Percentiles rank a stretch among this genome's conserved stretches.
phyloP scores from a whole-genome alignment of 2,113 vertebrate species.

The Microcebus tavaratra region DNA sequence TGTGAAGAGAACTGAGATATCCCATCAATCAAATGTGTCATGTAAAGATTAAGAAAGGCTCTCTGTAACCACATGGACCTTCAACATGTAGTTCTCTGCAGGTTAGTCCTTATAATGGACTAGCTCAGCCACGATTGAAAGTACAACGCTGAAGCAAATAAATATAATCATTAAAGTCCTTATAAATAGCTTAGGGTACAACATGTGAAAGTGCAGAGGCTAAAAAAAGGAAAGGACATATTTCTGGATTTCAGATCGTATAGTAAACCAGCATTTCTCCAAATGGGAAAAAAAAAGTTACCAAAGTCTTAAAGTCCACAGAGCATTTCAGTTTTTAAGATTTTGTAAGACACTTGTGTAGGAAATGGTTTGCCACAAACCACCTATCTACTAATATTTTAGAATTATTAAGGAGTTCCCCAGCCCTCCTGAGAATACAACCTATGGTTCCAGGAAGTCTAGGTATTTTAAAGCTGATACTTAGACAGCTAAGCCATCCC shows the following conservation, averaged over 20 bases:
- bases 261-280: neutral
- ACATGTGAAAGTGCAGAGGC: neutral
- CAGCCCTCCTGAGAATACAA: neutral
- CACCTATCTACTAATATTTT: neutral
- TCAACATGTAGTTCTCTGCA: neutral
- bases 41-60: neutral
- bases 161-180: neutral
- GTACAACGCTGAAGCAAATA: neutral
- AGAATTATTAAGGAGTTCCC: conserved; percentile 13
- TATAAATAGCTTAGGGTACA: neutral
- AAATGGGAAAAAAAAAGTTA: neutral
- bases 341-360: neutral
- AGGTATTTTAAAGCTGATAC: conserved; percentile 53
- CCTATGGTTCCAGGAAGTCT: conserved; percentile 27
- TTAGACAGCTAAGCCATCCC: conserved; percentile 10
- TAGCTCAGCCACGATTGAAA: neutral
- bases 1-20: neutral
- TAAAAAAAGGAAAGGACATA: neutral
- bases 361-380: neutral
- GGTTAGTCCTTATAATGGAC: accelerated
- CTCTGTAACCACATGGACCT: neutral
- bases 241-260: neutral
- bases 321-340: neutral
- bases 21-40: accelerated
- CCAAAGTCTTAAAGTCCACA: neutral